These are phyloP conservation scores for Anadara kagoshimensis DNA, from an alignment of 1,140 invertebrate genomes.

Conservation along the genomic window DNA sequence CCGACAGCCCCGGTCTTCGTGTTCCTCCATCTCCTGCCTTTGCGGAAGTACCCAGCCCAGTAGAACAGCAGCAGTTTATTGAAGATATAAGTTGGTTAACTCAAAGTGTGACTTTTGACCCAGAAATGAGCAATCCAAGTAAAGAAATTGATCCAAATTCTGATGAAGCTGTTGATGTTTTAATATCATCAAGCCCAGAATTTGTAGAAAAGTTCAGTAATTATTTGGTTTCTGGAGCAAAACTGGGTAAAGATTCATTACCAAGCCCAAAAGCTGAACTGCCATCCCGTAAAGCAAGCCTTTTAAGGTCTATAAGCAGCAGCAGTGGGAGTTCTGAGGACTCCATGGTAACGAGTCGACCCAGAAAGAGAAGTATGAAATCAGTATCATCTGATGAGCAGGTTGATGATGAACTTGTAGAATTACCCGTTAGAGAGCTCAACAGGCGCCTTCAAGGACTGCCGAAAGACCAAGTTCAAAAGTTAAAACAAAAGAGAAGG, in stretches of 20 bases:
- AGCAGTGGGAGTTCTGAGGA: conserved; percentile 25
- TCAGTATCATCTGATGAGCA: conserved; percentile 21
- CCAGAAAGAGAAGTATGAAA: conserved; percentile 31
- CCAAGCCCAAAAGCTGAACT: conserved; percentile 12
- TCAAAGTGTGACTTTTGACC: conserved; percentile 46
- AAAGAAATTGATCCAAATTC: conserved; percentile 28
- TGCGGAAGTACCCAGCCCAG: conserved; percentile 25
- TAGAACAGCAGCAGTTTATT: conserved; percentile 32
- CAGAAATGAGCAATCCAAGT: conserved; percentile 18
- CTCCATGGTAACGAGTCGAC: conserved; percentile 18
- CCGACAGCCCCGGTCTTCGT: conserved; percentile 41
- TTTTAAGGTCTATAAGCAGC: conserved; percentile 33
- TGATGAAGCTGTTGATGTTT: conserved; percentile 45
- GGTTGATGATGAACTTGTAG: conserved; percentile 88
- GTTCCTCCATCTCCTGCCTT: conserved; percentile 43
- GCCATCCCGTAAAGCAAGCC: conserved; percentile 21
- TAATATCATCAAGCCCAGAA: conserved; percentile 56
- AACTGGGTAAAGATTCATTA: conserved; percentile 35
- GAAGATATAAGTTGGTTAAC: conserved; percentile 52
- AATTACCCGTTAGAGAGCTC: conserved; percentile 93
- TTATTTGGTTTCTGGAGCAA: conserved; percentile 49
- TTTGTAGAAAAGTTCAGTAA: conserved; percentile 55
- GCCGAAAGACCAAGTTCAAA: conserved; percentile 90
- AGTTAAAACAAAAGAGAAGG: conserved; percentile 95
- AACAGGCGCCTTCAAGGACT: conserved; percentile 96